These are phyloP conservation scores for Trichonephila clavipes DNA, from an alignment of 1,140 invertebrate species.

Conservation along the genomic window DNA sequence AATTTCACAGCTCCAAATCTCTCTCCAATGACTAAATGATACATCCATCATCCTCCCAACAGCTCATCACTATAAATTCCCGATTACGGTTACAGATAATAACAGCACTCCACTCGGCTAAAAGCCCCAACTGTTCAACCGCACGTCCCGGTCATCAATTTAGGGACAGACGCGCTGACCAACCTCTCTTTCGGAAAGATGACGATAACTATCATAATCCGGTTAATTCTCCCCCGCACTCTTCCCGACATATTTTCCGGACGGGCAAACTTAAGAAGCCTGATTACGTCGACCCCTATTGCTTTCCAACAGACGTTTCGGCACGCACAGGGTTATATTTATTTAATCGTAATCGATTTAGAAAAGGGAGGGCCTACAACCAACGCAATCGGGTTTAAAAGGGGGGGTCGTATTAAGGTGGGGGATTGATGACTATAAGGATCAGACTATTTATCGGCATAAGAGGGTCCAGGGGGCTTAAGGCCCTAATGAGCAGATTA, in stretches of 20 bases:
- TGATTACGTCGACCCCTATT: background rate
- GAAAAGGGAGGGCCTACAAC: too few relatives aligned
- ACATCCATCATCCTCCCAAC: background rate
- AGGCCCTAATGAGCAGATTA: conserved; percentile 44
- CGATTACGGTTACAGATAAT: background rate
- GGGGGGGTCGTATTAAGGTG: background rate
- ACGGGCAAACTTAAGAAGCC: background rate
- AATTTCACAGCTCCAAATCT: background rate
- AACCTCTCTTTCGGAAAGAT: background rate
- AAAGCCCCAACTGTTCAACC: background rate
- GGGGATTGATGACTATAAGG: conserved; percentile 40
- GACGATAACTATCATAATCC: conserved; percentile 19
- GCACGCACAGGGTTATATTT: conserved; percentile 10
- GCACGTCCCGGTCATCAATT: background rate
- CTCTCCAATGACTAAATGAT: background rate
- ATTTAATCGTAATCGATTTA: conserved; percentile 53
- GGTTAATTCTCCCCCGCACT: background rate
- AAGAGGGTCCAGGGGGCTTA: background rate
- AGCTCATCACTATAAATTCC: background rate
- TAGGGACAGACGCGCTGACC: background rate
- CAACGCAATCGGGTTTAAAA: background rate
- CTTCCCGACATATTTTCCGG: conserved; percentile 18
- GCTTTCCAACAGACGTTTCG: background rate
- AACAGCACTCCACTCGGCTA: background rate
- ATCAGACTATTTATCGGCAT: conserved; percentile 23